phyloP scores from a whole-genome alignment of 2,113 vertebrate species.

The Bothrops jararaca region DNA sequence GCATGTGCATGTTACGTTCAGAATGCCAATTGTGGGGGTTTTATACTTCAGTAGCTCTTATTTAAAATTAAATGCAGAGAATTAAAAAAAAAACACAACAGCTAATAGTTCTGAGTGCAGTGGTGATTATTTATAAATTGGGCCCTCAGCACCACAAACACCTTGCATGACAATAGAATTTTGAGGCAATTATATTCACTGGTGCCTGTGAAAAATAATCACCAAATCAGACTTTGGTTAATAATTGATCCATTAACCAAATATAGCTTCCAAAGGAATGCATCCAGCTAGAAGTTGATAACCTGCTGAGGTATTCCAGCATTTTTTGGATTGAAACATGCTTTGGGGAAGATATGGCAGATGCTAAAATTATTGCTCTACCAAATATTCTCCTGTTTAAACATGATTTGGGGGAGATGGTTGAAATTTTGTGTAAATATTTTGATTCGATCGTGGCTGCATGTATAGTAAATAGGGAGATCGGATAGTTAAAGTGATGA shows the following conservation, averaged over 20 bases:
- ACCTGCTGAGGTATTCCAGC: background rate
- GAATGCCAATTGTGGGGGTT: background rate
- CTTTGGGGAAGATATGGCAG: background rate
- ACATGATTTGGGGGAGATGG: background rate
- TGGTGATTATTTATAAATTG: slow-evolving; percentile 29
- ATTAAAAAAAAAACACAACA: slow-evolving; percentile 7
- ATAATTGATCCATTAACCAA: background rate
- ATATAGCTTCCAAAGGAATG: background rate
- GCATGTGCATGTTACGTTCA: background rate
- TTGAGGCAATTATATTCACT: background rate
- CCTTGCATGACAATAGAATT: slow-evolving; percentile 1
- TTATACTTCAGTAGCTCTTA: background rate
- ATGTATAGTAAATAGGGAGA: background rate
- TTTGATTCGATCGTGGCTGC: background rate
- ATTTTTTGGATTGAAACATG: background rate
- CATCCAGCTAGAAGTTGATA: background rate
- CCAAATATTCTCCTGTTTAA: background rate
- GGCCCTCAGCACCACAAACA: background rate
- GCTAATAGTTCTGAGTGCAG: background rate
- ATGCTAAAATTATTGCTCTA: background rate
- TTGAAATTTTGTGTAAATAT: background rate
- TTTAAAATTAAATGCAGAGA: slow-evolving; percentile 22
- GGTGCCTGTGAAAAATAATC: background rate
- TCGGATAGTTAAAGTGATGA: background rate
- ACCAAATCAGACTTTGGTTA: background rate